Evolutionary conservation across 2,797 vertebrate genomes (phyloP).

Genomic region (Eidolon dupreanum): DNA sequence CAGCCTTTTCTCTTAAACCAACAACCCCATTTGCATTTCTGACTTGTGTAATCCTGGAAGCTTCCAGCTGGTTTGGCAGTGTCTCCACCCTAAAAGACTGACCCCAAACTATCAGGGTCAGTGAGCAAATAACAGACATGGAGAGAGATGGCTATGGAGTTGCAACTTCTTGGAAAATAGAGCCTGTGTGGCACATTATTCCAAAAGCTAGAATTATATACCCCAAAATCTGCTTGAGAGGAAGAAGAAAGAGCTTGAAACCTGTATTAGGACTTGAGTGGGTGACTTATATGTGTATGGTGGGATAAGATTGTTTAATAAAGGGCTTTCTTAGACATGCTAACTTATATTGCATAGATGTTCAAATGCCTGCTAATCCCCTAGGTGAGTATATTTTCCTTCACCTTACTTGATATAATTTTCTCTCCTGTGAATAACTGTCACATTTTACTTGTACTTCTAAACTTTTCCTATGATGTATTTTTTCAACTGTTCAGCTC

Average conservation of each 20-base stretch:
- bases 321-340: neutral
- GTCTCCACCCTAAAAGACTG: neutral
- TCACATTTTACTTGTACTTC: slow-evolving; percentile 30
- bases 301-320: neutral
- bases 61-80: neutral
- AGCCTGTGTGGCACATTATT: neutral
- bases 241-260: neutral
- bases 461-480: neutral
- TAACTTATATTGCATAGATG: neutral
- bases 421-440: neutral
- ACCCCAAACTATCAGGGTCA: neutral
- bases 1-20: neutral
- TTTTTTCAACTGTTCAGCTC: neutral
- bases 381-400: neutral
- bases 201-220: neutral
- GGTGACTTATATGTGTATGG: neutral
- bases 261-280: neutral
- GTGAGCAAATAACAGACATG: neutral
- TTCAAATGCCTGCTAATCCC: neutral
- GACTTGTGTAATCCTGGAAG: neutral
- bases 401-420: neutral
- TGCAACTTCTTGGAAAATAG: neutral
- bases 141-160: neutral
- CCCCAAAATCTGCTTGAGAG: neutral
- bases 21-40: neutral